Conservation (phyloP, 2,113 vertebrate species). For the Ptychochromis oligacanthus region DNA sequence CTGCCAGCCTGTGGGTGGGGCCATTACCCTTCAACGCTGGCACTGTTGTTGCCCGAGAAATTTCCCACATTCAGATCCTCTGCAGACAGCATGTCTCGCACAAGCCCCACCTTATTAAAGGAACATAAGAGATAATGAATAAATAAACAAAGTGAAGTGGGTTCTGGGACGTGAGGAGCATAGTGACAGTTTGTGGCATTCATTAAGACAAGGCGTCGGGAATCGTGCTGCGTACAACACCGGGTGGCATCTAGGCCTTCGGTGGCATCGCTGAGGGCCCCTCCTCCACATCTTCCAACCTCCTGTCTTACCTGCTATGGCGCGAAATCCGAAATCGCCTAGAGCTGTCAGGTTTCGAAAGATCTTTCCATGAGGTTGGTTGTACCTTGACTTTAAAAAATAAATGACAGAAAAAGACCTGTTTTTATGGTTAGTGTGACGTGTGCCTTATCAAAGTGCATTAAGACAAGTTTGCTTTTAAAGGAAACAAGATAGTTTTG, state of each 20-base stretch:
- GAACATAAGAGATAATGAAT: conserved; percentile 61
- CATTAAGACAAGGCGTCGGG: conserved; percentile 47
- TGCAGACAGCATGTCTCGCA: conserved; percentile 13
- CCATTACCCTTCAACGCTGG: conserved; percentile 63
- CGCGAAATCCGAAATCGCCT: conserved; percentile 17
- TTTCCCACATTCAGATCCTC: conserved; percentile 37
- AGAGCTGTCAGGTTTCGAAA: conserved; percentile 45
- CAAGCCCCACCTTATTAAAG: conserved; percentile 52
- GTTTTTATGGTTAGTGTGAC: neutral
- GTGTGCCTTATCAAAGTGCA: neutral
- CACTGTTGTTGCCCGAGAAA: conserved; percentile 50
- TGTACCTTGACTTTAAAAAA: conserved; percentile 17
- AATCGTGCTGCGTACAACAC: conserved; percentile 29
- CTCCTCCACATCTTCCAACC: neutral
- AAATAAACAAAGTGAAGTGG: conserved; percentile 65
- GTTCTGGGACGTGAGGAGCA: conserved; percentile 35
- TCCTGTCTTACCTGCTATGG: conserved; percentile 8
- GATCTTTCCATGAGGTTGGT: neutral
- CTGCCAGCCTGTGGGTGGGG: conserved; percentile 71
- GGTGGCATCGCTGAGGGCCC: neutral
- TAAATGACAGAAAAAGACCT: neutral
- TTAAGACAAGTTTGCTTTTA: neutral
- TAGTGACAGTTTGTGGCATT: conserved; percentile 42
- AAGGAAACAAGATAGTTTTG: neutral
- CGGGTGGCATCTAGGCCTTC: conserved; percentile 12